phyloP scores from a whole-genome alignment of 1,140 invertebrate species.

The Trichomalopsis sarcophagae region DNA sequence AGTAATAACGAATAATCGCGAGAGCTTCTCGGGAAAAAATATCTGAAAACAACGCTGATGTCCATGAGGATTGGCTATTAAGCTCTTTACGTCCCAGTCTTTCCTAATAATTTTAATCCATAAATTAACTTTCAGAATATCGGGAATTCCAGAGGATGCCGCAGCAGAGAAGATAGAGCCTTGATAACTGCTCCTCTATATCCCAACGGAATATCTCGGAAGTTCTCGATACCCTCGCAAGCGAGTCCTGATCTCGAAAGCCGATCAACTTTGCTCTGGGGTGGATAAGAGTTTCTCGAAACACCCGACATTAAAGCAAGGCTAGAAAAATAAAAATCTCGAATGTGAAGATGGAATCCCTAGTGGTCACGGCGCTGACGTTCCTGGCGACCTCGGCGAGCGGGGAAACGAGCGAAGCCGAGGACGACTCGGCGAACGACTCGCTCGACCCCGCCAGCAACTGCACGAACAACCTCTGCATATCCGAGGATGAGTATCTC shows the following conservation, averaged over 20 bases:
- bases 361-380: not conserved
- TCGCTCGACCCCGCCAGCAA: not conserved
- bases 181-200: not conserved
- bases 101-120: not conserved
- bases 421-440: not conserved
- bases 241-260: not conserved
- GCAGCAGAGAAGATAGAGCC: too few relatives aligned
- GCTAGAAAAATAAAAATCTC: not conserved
- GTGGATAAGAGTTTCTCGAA: not conserved
- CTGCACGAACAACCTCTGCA: conserved; percentile 44
- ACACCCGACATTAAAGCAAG: not conserved
- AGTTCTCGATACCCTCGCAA: not conserved
- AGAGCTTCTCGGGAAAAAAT: too few relatives aligned
- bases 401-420: not conserved
- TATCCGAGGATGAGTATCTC: conserved; percentile 78
- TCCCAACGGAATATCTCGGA: not conserved
- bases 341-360: conserved; percentile 7
- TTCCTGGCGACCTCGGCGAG: conserved; percentile 35
- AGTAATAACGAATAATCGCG: too few relatives aligned
- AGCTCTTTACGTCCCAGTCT: not conserved
- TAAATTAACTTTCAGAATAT: conserved; percentile 1
- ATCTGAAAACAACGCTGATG: too few relatives aligned
- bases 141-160: not conserved
- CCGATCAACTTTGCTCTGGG: not conserved
- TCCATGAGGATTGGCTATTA: too few relatives aligned